A percentile compares a stretch with the other conserved stretches of the same genome.
These are phyloP conservation scores for Epinephelus fuscoguttatus DNA, from an alignment of 2,113 vertebrate species.

Conservation along the genomic window DNA sequence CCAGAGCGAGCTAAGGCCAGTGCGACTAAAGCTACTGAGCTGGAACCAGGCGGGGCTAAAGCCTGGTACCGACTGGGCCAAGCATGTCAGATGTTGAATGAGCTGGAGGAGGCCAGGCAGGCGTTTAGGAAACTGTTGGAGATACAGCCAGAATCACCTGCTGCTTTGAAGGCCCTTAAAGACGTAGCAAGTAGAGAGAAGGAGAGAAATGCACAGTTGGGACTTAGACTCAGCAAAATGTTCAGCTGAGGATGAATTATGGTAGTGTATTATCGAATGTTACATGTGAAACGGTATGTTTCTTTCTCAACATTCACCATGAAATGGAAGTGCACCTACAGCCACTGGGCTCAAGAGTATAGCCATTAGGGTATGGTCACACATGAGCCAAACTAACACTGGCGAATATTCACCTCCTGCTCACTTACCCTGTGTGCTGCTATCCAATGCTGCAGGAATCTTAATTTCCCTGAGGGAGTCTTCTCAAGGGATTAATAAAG, in stretches of 20 bases:
- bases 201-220: constrained; percentile 84
- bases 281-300: neutral
- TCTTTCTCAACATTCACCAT: neutral
- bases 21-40: constrained; percentile 85
- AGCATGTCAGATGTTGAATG: constrained; percentile 87
- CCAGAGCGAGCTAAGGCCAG: constrained; percentile 83
- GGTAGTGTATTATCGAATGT: neutral
- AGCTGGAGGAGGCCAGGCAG: constrained; percentile 85
- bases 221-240: constrained; percentile 90
- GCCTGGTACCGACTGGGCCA: constrained; percentile 90
- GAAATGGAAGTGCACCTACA: neutral
- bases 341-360: neutral
- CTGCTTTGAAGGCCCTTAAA: constrained; percentile 87
- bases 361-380: neutral
- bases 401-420: no score
- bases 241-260: constrained; percentile 71
- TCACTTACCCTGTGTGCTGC: no score
- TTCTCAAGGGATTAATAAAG: no score
- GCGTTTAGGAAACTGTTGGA: constrained; percentile 87
- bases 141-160: constrained; percentile 86
- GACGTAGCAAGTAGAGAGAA: constrained; percentile 83
- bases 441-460: no score
- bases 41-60: constrained; percentile 86
- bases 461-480: no score
- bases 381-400: no score